Evolutionary conservation across 2,888 invertebrate genomes (phyloP).

Genomic region (Protodeltote pygarga): DNA sequence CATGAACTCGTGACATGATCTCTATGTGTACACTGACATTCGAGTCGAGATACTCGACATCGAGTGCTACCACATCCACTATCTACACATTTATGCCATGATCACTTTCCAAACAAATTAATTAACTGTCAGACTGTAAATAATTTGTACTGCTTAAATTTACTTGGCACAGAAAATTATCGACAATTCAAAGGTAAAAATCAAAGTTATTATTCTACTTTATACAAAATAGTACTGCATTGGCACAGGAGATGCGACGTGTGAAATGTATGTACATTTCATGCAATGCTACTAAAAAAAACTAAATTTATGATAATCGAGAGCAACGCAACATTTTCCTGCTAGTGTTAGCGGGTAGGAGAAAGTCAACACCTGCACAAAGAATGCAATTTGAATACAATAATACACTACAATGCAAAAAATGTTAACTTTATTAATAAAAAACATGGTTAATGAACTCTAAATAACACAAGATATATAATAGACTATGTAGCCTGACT

Average conservation of each 20-base stretch:
- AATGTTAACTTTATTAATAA: slow-evolving; percentile 74
- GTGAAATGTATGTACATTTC: slow-evolving; percentile 75
- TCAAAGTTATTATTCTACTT: slow-evolving; percentile 48
- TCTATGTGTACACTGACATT: slow-evolving; percentile 34
- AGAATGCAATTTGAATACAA: slow-evolving; percentile 83
- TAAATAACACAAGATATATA: slow-evolving; percentile 68
- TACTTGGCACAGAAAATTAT: slow-evolving; percentile 47
- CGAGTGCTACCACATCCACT: slow-evolving; percentile 80
- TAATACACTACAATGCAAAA: slow-evolving; percentile 84
- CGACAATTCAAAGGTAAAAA: slow-evolving; percentile 46
- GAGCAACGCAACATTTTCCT: slow-evolving; percentile 86
- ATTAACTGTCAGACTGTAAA: slow-evolving; percentile 68
- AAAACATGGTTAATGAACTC: slow-evolving; percentile 77
- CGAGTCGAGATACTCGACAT: slow-evolving; percentile 47
- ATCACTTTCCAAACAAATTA: slow-evolving; percentile 75
- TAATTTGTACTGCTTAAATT: slow-evolving; percentile 40
- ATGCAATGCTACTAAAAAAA: slow-evolving; percentile 73
- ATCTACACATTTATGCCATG: slow-evolving; percentile 75
- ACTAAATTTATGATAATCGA: slow-evolving; percentile 70
- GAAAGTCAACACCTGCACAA: slow-evolving; percentile 86
- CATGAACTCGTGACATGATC: slow-evolving; percentile 40
- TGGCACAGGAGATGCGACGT: slow-evolving; percentile 69
- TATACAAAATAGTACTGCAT: slow-evolving; percentile 60
- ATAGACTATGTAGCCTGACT: slow-evolving; percentile 57
- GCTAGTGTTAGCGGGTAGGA: slow-evolving; percentile 85